A percentile compares a stretch with the other conserved stretches of the same genome.
Evolutionary conservation across 2,113 vertebrate genomes (phyloP).

Genomic region (Corythaixoides concolor): DNA sequence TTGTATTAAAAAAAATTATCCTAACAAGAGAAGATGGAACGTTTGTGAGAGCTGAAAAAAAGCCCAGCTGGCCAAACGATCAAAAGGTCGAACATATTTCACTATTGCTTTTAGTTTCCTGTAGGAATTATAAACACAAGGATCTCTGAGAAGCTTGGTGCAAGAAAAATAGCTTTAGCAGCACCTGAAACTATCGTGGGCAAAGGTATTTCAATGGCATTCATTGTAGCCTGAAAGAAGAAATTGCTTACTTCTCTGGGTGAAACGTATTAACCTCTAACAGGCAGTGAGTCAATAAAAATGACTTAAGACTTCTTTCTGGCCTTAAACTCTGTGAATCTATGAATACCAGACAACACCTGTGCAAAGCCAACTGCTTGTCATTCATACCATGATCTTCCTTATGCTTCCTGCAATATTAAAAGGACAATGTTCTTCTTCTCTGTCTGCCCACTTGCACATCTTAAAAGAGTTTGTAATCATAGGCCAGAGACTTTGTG

Average conservation of each 20-base stretch:
- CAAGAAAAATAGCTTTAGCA: slow-evolving; percentile 30
- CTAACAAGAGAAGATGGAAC: neutral
- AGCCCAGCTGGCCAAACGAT: neutral
- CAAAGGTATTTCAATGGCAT: slow-evolving; percentile 36
- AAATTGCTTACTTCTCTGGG: slow-evolving; percentile 44
- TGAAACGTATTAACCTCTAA: slow-evolving; percentile 61
- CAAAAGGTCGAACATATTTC: slow-evolving; percentile 22
- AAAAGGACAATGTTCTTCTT: slow-evolving; percentile 15
- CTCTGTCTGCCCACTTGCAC: neutral
- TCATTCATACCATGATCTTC: slow-evolving; percentile 29
- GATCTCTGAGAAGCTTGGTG: neutral
- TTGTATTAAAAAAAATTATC: neutral
- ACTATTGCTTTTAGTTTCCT: neutral
- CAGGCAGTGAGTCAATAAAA: slow-evolving; percentile 62
- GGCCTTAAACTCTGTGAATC: slow-evolving; percentile 13
- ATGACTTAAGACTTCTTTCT: slow-evolving; percentile 50
- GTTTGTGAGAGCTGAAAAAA: neutral
- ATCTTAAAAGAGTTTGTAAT: neutral
- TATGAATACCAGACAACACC: slow-evolving; percentile 35
- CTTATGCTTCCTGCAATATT: slow-evolving; percentile 30
- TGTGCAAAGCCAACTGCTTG: slow-evolving; percentile 32
- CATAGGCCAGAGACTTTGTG: neutral
- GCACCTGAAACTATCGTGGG: slow-evolving; percentile 1
- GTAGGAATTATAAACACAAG: slow-evolving; percentile 20
- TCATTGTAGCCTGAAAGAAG: slow-evolving; percentile 35